phyloP scores from a whole-genome alignment of 2,113 vertebrate genomes.

The Misgurnus mizolepis region DNA sequence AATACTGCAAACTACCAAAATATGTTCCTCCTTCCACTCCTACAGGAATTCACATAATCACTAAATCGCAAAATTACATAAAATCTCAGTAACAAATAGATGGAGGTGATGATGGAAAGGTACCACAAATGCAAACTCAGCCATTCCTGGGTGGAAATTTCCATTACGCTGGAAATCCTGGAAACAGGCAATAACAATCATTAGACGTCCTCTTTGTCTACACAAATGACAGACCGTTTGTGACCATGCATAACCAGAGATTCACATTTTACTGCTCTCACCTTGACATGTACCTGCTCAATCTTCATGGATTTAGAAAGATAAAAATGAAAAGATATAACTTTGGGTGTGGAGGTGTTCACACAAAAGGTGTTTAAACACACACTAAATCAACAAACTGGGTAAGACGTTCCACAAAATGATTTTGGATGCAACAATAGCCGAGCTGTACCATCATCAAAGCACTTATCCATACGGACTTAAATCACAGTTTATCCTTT shows the following conservation, averaged over 20 bases:
- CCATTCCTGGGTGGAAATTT: constrained; percentile 38
- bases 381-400: constrained; percentile 37
- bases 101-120: not conserved
- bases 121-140: constrained; percentile 20
- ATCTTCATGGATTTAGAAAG: too few species aligned
- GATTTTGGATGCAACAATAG: constrained; percentile 53
- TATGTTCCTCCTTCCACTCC: not conserved
- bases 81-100: not conserved
- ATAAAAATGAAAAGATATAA: constrained; percentile 13
- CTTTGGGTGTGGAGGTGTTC: constrained; percentile 33
- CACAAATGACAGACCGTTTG: not conserved
- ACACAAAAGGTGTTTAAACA: constrained; percentile 20
- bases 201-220: not conserved
- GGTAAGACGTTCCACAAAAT: not conserved
- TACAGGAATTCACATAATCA: not conserved
- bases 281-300: too few species aligned
- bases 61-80: not conserved
- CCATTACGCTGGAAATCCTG: constrained; percentile 1
- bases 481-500: constrained; percentile 67
- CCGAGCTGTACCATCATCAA: constrained; percentile 57
- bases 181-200: constrained; percentile 20
- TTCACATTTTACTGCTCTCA: constrained; percentile 5
- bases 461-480: constrained; percentile 56
- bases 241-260: not conserved
- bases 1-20: not conserved